A percentile compares a stretch with the other conserved stretches of the same genome.
Conservation (phyloP, 2,888 invertebrate species). For the Thereva nobilitata region DNA sequence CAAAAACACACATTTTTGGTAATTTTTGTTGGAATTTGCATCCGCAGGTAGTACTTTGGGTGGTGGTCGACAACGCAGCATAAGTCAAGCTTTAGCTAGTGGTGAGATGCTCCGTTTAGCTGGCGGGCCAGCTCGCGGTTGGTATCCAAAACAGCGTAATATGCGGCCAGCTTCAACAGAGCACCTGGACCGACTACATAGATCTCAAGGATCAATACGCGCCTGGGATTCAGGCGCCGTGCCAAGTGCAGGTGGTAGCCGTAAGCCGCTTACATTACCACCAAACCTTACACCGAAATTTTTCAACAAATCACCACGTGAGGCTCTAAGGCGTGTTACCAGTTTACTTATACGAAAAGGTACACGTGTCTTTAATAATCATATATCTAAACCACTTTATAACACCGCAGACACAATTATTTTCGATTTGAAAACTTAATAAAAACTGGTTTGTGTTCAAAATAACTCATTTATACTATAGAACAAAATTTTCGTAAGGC, state of each 20-base stretch:
- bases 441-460: conserved; percentile 19
- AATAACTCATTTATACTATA: background rate
- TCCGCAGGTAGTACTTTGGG: conserved; percentile 62
- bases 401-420: background rate
- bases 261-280: conserved; percentile 84
- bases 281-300: conserved; percentile 88
- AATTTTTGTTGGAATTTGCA: conserved; percentile 42
- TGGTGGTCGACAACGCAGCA: conserved; percentile 60
- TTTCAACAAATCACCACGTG: conserved; percentile 85
- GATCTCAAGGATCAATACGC: conserved; percentile 58
- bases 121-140: conserved; percentile 82
- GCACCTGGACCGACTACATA: conserved; percentile 74
- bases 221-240: conserved; percentile 62
- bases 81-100: conserved; percentile 66
- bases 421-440: background rate
- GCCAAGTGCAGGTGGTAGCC: conserved; percentile 61
- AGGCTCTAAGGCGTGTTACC: conserved; percentile 84
- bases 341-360: conserved; percentile 86
- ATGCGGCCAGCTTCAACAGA: conserved; percentile 83
- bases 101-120: conserved; percentile 79
- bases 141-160: conserved; percentile 75
- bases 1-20: conserved; percentile 1
- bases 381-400: background rate
- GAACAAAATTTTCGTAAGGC: background rate
- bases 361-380: conserved; percentile 55